A percentile compares a stretch with the other conserved stretches of the same genome.
phyloP scores from a whole-genome alignment of 2,888 invertebrate species.

The Eupithecia subfuscata region DNA sequence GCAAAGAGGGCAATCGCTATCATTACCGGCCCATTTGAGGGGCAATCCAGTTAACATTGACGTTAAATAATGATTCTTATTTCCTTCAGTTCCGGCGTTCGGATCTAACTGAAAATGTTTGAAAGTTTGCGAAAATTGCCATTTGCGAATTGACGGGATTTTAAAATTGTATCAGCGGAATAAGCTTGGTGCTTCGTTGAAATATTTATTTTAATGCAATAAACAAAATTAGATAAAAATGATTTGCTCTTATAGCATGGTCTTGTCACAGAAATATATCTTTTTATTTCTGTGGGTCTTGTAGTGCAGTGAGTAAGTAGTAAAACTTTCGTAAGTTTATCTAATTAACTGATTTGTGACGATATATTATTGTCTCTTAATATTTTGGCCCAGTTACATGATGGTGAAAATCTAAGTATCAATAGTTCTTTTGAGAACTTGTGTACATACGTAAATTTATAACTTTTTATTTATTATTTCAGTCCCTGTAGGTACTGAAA shows the following conservation, averaged over 20 bases:
- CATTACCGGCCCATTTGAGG: slow-evolving; percentile 79
- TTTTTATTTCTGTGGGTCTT: no score
- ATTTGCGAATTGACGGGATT: slow-evolving; percentile 7
- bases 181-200: background rate
- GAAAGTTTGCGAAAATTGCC: slow-evolving; percentile 20
- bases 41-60: slow-evolving; percentile 77
- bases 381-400: no score
- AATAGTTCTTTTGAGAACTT: no score
- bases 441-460: no score
- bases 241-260: background rate
- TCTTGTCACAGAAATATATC: no score
- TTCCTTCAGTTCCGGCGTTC: slow-evolving; percentile 61
- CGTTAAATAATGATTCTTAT: slow-evolving; percentile 80
- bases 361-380: no score
- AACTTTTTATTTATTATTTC: no score
- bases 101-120: slow-evolving; percentile 35
- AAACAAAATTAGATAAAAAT: background rate
- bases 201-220: background rate
- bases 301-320: no score
- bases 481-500: background rate
- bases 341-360: no score
- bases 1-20: slow-evolving; percentile 56
- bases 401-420: no score
- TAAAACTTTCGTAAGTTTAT: no score
- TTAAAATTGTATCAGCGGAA: slow-evolving; percentile 7